A percentile compares a stretch with the other conserved stretches of the same genome.
Conservation (phyloP, 2,113 vertebrate genomes). For the Heterochromis multidens region DNA sequence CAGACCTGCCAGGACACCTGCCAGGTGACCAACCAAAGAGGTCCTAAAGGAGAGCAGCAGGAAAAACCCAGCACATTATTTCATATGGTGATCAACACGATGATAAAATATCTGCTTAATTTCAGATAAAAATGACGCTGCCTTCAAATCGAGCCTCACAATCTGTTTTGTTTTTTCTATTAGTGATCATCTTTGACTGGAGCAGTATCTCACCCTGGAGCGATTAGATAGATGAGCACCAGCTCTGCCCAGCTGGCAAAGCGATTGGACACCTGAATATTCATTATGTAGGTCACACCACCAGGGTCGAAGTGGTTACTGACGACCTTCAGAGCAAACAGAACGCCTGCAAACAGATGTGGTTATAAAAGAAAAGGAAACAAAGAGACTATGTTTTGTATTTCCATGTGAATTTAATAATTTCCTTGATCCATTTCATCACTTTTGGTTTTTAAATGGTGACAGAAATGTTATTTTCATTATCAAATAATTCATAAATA, state of each 20-base stretch:
- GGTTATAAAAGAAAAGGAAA: not conserved
- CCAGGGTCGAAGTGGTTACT: conserved; percentile 86
- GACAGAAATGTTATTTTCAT: no score
- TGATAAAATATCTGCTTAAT: not conserved
- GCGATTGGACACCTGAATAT: conserved; percentile 77
- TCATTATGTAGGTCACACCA: conserved; percentile 78
- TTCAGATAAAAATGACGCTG: not conserved
- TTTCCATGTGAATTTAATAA: no score
- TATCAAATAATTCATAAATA: not conserved
- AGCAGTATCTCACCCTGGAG: conserved; percentile 81
- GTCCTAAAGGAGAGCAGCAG: conserved; percentile 68
- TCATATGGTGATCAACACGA: no score
- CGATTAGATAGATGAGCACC: conserved; percentile 83
- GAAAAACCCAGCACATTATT: not conserved
- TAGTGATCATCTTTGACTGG: not conserved
- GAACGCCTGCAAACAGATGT: conserved; percentile 76
- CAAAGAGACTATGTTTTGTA: not conserved
- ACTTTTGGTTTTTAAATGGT: not conserved
- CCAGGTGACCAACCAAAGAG: conserved; percentile 89
- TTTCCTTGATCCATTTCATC: not conserved
- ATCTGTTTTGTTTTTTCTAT: not conserved
- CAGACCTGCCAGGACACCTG: conserved; percentile 90
- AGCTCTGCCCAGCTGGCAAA: conserved; percentile 94
- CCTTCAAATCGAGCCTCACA: not conserved
- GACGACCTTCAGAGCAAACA: conserved; percentile 94